Evolutionary conservation across 2,888 invertebrate genomes (phyloP), one percentile per base, ranked within the genome.

Genomic region (Hyalella azteca): DNA sequence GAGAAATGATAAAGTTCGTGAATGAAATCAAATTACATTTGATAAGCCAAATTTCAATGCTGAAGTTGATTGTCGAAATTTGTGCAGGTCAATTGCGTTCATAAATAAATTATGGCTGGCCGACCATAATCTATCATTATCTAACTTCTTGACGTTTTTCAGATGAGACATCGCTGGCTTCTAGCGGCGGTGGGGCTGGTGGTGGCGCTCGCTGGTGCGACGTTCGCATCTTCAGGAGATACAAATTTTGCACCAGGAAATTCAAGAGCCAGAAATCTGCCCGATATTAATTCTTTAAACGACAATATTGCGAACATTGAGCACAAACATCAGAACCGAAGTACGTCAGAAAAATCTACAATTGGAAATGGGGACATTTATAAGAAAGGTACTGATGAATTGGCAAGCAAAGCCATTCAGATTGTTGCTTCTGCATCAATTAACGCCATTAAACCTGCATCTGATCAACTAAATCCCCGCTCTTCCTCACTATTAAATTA

Each of bases 81-180:
- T n/a, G n/a, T n/a, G n/a, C n/a, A n/a, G n/a, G n/a, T n/a, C n/a
- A n/a, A n/a, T n/a, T n/a, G n/a, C n/a, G n/a, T n/a, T n/a, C n/a
- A n/a, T n/a, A n/a, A n/a, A n/a, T n/a, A n/a, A n/a, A n/a, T n/a
- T n/a, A n/a, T n/a, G n/a, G n/a, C n/a, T n/a, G n/a, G n/a, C n/a
- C n/a, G n/a, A n/a, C n/a, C n/a, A n/a, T n/a, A n/a, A n/a, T n/a
- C n/a, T n/a, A n/a, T n/a, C n/a, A n/a, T n/a, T n/a, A n/a, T n/a
- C n/a, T n/a, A n/a, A n/a, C n/a, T n/a, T n/a, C n/a, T n/a, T 54
- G 13, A 54, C 29, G 22, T 29, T 36, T 66, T 66, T 4, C 66
- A 66, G 66, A 66, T 66, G 66, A 11, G 66, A 39, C 66, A 29
- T 36, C 66, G 66, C 19, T 66, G 66, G 66, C 66, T 36, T 32